Conservation (phyloP, 2,113 vertebrate species). For the Xenopus borealis region DNA sequence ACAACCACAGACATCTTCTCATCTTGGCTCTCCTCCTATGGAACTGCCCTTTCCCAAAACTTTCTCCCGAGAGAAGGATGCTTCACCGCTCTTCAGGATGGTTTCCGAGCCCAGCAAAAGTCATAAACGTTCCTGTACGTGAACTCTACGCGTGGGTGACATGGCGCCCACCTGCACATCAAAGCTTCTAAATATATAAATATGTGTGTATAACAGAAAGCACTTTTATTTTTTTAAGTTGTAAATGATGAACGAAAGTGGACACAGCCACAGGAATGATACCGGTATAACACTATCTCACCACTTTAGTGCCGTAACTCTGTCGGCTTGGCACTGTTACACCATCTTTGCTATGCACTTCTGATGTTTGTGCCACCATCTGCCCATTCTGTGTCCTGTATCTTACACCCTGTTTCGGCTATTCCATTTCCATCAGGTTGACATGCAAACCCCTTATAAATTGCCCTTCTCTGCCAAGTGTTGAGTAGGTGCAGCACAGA, state of each 20-base stretch:
- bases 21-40: conserved; percentile 20
- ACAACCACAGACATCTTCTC: neutral
- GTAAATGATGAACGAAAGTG: conserved; percentile 31
- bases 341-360: conserved; percentile 1
- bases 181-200: conserved; percentile 20
- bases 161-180: conserved; percentile 13
- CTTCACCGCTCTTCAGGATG: neutral
- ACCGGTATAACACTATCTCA: neutral
- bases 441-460: neutral
- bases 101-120: neutral
- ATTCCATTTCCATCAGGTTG: too few species aligned
- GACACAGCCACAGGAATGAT: too few species aligned
- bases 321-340: neutral
- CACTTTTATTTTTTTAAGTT: conserved; percentile 42
- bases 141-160: conserved; percentile 7
- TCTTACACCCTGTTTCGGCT: neutral
- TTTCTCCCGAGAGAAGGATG: neutral
- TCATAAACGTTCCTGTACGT: neutral
- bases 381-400: neutral
- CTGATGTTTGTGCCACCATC: neutral
- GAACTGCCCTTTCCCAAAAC: conserved; percentile 8
- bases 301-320: conserved; percentile 1
- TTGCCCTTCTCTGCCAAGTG: neutral
- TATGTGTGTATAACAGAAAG: conserved; percentile 39
- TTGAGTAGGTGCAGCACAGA: neutral